Evolutionary conservation across 2,888 invertebrate species (phyloP), one percentile per base, ranked within the genome.

Genomic region (Orthosia cruda): DNA sequence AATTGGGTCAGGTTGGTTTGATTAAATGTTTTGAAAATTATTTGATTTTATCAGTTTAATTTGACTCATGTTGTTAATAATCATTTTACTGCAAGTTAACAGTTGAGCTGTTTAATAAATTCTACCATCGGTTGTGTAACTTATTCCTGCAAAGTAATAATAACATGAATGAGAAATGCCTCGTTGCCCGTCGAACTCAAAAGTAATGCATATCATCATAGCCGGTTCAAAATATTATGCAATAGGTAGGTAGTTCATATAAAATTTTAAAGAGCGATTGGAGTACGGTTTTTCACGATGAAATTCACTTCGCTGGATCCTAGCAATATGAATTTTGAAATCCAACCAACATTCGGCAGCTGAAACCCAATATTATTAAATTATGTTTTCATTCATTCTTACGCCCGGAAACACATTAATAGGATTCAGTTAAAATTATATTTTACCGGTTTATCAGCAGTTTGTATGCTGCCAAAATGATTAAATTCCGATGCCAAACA

Each of bases 231-330:
- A 13, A 71, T 20, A 63, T 18, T 52, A 15, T 47, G 16, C 59
- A 71, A 26, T 32, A 32, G 26, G 32, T 32, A 32, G 32, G 40
- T 50, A 45, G 13, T 52, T 12, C n/a, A n/a, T 52, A 55, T 72
- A 52, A 57, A 80, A 62, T 63, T n/a, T 74, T 64, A n/a, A 59
- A 59, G 54, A 74, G 23, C 49, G 32, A 52, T 63, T 70, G 40
- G 15, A 40, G 62, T 45, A 45, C 40, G 45, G 15, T 12, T 32
- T 67, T 64, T 63, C 23, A 47, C 45, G n/a, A 49, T 55, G 12
- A 54, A 66, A 64, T 81, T 50, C 78, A 74, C 58, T 55, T 67
- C 58, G 15, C 63, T 81, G 58, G 32, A 1, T 66, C 54, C 40
- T 20, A 26, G 58, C 16, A 64, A 74, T 55, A 59, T 67, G 59